Evolutionary conservation across 2,113 vertebrate genomes (phyloP).

Genomic region (Rallus limicola): DNA sequence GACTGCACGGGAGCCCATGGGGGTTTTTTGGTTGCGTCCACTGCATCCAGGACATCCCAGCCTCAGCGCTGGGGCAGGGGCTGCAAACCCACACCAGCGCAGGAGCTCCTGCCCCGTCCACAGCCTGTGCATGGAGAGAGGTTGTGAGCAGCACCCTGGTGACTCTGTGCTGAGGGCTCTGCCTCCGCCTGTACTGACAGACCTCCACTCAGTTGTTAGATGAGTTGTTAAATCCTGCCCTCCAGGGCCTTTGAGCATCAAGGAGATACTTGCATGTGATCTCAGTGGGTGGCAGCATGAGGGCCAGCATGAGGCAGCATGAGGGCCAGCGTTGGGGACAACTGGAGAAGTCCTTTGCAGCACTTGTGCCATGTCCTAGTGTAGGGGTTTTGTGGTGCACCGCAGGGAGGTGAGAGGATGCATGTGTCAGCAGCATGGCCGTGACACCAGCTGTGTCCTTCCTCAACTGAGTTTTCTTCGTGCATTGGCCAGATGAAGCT

Average conservation of each 20-base stretch:
- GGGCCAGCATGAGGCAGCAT: neutral
- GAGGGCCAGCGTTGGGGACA: neutral
- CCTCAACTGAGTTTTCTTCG: neutral
- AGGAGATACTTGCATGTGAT: neutral
- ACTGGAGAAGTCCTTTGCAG: neutral
- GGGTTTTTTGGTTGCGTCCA: rapidly evolving
- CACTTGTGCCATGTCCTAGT: rapidly evolving
- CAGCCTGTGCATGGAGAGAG: neutral
- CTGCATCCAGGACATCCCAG: neutral
- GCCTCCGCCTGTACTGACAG: neutral
- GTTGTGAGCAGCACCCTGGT: neutral
- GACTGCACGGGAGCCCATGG: rapidly evolving
- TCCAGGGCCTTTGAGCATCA: neutral
- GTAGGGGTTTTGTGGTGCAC: rapidly evolving
- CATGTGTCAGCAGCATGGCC: rapidly evolving
- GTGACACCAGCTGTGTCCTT: neutral
- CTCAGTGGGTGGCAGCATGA: neutral
- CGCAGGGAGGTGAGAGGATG: neutral
- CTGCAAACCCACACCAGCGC: rapidly evolving
- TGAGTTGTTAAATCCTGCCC: neutral
- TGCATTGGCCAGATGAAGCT: neutral
- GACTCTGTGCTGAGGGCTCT: rapidly evolving
- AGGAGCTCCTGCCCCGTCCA: neutral
- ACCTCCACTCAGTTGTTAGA: neutral
- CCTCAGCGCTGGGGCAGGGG: rapidly evolving